phyloP scores from a whole-genome alignment of 2,113 vertebrate genomes.

The Petrocephalus zakoni region DNA sequence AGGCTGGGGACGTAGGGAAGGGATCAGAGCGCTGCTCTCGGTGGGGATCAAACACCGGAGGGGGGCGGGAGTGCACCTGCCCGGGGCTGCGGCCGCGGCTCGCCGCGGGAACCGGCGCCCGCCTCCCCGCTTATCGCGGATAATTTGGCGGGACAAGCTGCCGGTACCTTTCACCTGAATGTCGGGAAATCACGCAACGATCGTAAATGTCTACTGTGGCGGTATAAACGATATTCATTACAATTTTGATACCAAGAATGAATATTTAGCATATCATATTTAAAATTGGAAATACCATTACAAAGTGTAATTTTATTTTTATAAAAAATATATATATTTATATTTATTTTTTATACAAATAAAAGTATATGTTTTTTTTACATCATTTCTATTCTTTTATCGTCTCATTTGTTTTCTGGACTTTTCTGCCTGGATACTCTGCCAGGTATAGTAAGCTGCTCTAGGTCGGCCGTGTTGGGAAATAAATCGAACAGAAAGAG shows the following conservation, averaged over 20 bases:
- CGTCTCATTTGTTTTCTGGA: not conserved
- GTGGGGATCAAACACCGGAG: slow-evolving; percentile 54
- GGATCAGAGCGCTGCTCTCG: slow-evolving; percentile 42
- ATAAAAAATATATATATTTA: too few species aligned
- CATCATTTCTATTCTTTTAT: not conserved
- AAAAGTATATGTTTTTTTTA: too few species aligned
- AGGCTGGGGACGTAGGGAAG: slow-evolving; percentile 40
- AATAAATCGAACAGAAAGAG: not conserved
- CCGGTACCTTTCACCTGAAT: not conserved
- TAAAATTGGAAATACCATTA: not conserved
- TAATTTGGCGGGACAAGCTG: not conserved
- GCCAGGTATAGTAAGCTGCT: not conserved
- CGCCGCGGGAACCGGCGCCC: not conserved
- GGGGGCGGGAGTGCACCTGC: slow-evolving; percentile 53
- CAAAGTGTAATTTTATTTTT: too few species aligned
- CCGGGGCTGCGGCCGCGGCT: not conserved
- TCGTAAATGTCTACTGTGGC: not conserved
- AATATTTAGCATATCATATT: not conserved
- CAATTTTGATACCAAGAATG: not conserved
- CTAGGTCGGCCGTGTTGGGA: not conserved
- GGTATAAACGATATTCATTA: not conserved
- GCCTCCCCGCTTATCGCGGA: not conserved
- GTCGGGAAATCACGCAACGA: not conserved
- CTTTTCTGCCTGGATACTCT: not conserved
- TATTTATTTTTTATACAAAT: too few species aligned